Percentiles rank a stretch among this genome's conserved stretches.
Evolutionary conservation across 2,113 vertebrate species (phyloP).

Genomic region (Saimiri boliviensis): DNA sequence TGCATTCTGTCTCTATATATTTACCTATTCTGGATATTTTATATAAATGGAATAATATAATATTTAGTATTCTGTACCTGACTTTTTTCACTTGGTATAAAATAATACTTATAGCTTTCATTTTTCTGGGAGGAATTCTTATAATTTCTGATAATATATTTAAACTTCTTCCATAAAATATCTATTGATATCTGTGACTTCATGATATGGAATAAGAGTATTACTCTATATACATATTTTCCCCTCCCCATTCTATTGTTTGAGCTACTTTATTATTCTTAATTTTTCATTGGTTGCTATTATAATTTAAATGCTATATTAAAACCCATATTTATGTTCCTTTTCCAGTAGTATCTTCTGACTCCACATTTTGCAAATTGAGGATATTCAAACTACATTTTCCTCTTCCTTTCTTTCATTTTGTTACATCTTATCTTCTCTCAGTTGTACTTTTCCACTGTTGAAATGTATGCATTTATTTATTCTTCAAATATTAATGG

Average conservation of each 20-base stretch:
- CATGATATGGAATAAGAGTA: not conserved
- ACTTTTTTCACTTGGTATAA: not conserved
- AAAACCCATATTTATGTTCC: not conserved
- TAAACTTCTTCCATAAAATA: not conserved
- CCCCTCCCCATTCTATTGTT: not conserved
- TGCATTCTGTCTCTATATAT: not conserved
- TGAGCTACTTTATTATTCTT: not conserved
- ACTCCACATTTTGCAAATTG: not conserved
- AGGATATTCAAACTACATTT: not conserved
- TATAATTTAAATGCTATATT: not conserved
- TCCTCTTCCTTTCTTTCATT: not conserved
- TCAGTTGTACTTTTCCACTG: not conserved
- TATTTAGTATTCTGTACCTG: not conserved
- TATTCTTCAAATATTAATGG: constrained; percentile 5
- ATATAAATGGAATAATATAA: not conserved
- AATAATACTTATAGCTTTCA: not conserved
- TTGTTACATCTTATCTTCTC: not conserved
- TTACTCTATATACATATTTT: not conserved
- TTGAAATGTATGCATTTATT: not conserved
- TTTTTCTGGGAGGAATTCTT: not conserved
- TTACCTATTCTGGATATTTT: not conserved
- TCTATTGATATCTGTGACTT: not conserved
- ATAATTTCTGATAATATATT: not conserved
- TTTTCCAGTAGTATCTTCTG: not conserved
- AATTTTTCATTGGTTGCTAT: not conserved